phyloP scores from a whole-genome alignment of 2,888 invertebrate genomes.

The Eretmocerus hayati region DNA sequence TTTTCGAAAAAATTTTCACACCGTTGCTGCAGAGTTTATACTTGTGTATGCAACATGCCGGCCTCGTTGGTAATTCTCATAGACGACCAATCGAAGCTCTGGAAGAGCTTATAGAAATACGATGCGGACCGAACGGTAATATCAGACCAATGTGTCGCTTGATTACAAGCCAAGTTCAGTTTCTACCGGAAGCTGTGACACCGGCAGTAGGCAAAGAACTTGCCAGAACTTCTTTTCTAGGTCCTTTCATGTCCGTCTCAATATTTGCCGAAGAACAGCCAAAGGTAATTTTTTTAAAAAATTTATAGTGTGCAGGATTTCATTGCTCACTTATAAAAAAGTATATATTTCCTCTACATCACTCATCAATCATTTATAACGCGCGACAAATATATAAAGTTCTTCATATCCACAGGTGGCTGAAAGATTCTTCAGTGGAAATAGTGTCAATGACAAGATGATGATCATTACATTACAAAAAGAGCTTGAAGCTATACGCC shows the following conservation, averaged over 20 bases:
- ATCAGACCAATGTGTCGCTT: slow-evolving; percentile 71
- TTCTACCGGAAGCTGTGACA: slow-evolving; percentile 65
- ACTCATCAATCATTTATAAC: neutral
- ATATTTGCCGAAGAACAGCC: slow-evolving; percentile 91
- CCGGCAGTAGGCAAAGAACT: slow-evolving; percentile 80
- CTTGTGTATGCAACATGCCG: slow-evolving; percentile 60
- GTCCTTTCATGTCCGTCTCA: slow-evolving; percentile 86
- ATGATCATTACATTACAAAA: slow-evolving; percentile 66
- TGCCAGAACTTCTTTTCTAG: slow-evolving; percentile 76
- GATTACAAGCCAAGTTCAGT: slow-evolving; percentile 62
- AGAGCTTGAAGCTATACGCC: slow-evolving; percentile 72
- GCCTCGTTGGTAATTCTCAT: slow-evolving; percentile 63
- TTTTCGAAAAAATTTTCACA: slow-evolving; percentile 56
- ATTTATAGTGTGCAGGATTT: too few relatives aligned
- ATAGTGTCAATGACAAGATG: slow-evolving; percentile 56
- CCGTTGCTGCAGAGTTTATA: slow-evolving; percentile 67
- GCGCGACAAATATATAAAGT: neutral
- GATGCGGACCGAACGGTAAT: slow-evolving; percentile 59
- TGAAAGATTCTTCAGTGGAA: slow-evolving; percentile 61
- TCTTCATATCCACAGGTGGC: slow-evolving; percentile 50
- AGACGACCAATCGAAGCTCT: slow-evolving; percentile 65
- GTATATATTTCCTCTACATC: too few relatives aligned
- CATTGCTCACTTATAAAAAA: too few relatives aligned
- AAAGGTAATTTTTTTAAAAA: slow-evolving; percentile 48
- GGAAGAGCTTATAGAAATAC: slow-evolving; percentile 73